Evolutionary conservation across 2,113 vertebrate species (phyloP).

Genomic region (Bufo gargarizans): DNA sequence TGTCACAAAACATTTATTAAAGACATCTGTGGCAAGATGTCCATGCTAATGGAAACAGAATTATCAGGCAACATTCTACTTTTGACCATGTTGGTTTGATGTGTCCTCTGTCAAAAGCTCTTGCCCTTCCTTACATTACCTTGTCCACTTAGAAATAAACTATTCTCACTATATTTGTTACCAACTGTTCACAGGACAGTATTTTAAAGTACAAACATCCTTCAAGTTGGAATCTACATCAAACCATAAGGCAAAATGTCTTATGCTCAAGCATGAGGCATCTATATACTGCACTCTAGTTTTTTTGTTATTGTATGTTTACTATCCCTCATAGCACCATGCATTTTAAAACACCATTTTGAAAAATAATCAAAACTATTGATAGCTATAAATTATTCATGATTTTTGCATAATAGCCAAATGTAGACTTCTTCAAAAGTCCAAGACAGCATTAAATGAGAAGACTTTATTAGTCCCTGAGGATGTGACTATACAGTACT

Average conservation of each 20-base stretch:
- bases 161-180: neutral
- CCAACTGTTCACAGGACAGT: neutral
- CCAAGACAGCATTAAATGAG: neutral
- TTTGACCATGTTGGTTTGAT: neutral
- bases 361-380: neutral
- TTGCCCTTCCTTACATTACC: neutral
- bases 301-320: too few species aligned
- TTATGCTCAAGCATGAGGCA: neutral
- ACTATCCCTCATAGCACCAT: too few species aligned
- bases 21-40: neutral
- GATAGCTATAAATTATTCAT: neutral
- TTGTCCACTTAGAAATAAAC: neutral
- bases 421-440: neutral
- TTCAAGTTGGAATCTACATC: neutral
- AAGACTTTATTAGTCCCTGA: constrained; percentile 2
- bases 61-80: neutral
- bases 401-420: neutral
- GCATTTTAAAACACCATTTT: too few species aligned
- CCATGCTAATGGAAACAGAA: too few species aligned
- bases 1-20: neutral
- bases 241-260: neutral
- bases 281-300: too few species aligned
- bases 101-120: neutral
- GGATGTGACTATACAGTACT: neutral
- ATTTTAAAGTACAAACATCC: neutral